phyloP scores from a whole-genome alignment of 1,140 invertebrate species.

The Pseudachorutes palmiensis region DNA sequence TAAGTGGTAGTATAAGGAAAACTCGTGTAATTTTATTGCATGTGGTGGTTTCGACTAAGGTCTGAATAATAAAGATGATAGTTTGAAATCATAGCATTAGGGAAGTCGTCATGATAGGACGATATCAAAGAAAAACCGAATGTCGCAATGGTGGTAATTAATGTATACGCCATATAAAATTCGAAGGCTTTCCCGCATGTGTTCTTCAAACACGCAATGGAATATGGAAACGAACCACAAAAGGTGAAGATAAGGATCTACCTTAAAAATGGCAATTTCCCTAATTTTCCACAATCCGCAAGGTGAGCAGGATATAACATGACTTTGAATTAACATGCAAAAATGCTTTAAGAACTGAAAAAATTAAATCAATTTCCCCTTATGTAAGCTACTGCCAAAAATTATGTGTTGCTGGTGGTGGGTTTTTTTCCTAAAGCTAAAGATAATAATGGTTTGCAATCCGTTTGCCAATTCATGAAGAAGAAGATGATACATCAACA shows the following conservation, averaged over 20 bases:
- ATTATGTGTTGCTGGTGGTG: too few relatives aligned
- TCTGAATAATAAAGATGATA: neutral
- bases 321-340: too few relatives aligned
- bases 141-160: neutral
- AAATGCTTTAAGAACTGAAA: too few relatives aligned
- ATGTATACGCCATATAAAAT: neutral
- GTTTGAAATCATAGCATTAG: neutral
- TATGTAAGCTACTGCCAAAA: too few relatives aligned
- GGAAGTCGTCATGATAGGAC: neutral
- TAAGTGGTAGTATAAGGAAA: neutral
- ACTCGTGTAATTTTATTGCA: neutral
- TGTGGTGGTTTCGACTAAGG: neutral
- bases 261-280: too few relatives aligned
- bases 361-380: too few relatives aligned
- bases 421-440: neutral
- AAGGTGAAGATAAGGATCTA: too few relatives aligned
- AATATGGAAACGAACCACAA: too few relatives aligned
- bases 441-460: neutral
- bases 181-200: neutral
- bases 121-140: neutral
- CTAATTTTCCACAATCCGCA: too few relatives aligned
- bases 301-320: too few relatives aligned
- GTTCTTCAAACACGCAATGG: neutral
- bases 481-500: conserved; percentile 12
- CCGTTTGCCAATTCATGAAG: conserved; percentile 2